Evolutionary conservation across 2,888 invertebrate genomes (phyloP), one percentile per base, ranked within the genome.

Genomic region (Lepidocyrtinus sp.): DNA sequence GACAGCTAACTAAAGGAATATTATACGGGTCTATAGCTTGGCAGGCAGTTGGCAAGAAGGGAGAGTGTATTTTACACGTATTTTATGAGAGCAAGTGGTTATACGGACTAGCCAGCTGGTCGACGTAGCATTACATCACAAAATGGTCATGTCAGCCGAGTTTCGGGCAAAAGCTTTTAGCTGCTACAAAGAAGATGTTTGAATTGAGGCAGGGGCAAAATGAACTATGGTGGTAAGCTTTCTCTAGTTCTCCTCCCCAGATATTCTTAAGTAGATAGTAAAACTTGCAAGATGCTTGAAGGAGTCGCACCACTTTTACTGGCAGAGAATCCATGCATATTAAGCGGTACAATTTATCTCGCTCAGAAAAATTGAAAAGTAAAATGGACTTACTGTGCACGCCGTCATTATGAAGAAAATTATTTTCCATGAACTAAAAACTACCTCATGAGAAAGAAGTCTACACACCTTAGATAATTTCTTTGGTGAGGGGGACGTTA

Each of bases 71-170:
- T 76, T 69, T 63, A 76, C 71, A 71, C 50, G 63, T 71, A 71
- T 76, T 63, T 76, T 76, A 76, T 76, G 76, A 45, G 45, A 46
- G 76, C 70, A 71, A 70, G 76, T 59, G 70, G 76, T 65, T 71
- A 71, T 69, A 76, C 65, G 59, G 71, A 65, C 76, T 65, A 77
- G 72, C 77, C 77, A 77, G 77, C 77, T 77, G 77, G 77, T 64
- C 67, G 36, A 67, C 71, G 71, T 77, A 17, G 77, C 46, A 77
- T 72, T 72, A 72, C 77, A 71, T 77, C 61, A 73, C 65, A 17
- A 65, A 76, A 70, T 76, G 76, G 76, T 71, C 64, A 76, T 76
- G 76, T 59, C 76, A 76, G 71, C 12, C 64, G 50, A 50, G 1
- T n/a, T n/a, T 50, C 17, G 50, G 50, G 50, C 5, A 50, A 50